Evolutionary conservation across 2,888 invertebrate genomes (phyloP).

Genomic region (Eurytoma californica): DNA sequence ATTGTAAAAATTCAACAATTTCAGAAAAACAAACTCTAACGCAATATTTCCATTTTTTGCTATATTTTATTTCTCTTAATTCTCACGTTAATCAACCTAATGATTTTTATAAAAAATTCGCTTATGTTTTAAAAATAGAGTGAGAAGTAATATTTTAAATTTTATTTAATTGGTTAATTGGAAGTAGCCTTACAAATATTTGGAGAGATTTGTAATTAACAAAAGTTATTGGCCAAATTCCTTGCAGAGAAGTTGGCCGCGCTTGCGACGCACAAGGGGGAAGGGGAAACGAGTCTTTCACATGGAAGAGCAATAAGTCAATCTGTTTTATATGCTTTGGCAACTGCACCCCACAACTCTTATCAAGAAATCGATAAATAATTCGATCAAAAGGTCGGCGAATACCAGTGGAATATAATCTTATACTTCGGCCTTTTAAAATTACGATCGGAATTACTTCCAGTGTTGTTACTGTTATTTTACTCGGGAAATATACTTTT

Average conservation of each 20-base stretch:
- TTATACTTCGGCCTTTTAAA: conserved; percentile 30
- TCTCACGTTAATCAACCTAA: too few species aligned
- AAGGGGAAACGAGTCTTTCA: conserved; percentile 54
- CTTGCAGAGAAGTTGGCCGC: conserved; percentile 50
- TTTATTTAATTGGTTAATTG: conserved; percentile 46
- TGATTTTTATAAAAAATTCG: too few species aligned
- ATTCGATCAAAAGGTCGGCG: conserved; percentile 55
- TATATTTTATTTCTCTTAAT: too few species aligned
- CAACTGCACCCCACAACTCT: conserved; percentile 52
- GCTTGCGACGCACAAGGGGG: conserved; percentile 33
- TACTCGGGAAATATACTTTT: not conserved
- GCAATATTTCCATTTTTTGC: too few species aligned
- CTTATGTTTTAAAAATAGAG: too few species aligned
- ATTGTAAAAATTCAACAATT: too few species aligned
- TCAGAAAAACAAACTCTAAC: too few species aligned
- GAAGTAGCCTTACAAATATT: not conserved
- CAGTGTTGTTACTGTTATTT: conserved; percentile 15
- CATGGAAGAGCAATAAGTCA: conserved; percentile 58
- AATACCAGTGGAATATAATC: conserved; percentile 33
- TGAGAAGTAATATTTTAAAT: too few species aligned
- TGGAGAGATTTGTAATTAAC: conserved; percentile 35
- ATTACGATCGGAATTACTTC: conserved; percentile 41
- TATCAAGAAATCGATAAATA: conserved; percentile 55
- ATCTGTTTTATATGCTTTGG: conserved; percentile 57
- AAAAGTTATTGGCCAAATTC: conserved; percentile 51